A percentile compares a stretch with the other conserved stretches of the same genome.
phyloP scores from a whole-genome alignment of 2,888 invertebrate genomes.

The Agrochola litura region DNA sequence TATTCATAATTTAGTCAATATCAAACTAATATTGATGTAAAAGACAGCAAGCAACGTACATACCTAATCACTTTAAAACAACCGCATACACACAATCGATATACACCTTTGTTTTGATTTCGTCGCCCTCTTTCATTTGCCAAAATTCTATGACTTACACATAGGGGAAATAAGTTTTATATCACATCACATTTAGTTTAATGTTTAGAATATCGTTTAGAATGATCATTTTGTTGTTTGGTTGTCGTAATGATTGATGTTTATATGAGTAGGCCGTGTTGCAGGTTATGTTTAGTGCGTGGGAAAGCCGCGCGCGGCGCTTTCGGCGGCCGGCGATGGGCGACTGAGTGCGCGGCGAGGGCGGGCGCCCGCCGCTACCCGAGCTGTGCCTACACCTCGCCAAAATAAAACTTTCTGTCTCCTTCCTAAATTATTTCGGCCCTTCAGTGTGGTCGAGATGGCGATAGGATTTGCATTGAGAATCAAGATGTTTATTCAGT shows the following conservation, averaged over 20 bases:
- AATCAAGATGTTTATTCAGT: slow-evolving; percentile 45
- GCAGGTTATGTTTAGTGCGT: slow-evolving; percentile 84
- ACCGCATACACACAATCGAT: slow-evolving; percentile 83
- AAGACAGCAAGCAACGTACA: slow-evolving; percentile 49
- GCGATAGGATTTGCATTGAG: slow-evolving; percentile 47
- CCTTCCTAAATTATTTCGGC: slow-evolving; percentile 60
- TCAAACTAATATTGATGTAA: slow-evolving; percentile 14
- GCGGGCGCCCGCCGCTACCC: slow-evolving; percentile 74
- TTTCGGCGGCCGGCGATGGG: slow-evolving; percentile 80
- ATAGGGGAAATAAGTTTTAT: slow-evolving; percentile 35
- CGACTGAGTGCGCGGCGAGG: slow-evolving; percentile 82
- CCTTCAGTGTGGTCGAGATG: slow-evolving; percentile 50
- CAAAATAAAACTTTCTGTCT: slow-evolving; percentile 66
- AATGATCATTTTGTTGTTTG: slow-evolving; percentile 45
- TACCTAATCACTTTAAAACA: slow-evolving; percentile 73
- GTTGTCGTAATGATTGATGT: slow-evolving; percentile 56
- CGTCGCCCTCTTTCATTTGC: slow-evolving; percentile 70
- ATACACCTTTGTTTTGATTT: slow-evolving; percentile 85
- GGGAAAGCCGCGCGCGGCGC: slow-evolving; percentile 82
- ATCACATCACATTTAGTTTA: slow-evolving; percentile 60
- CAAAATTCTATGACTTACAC: slow-evolving; percentile 64
- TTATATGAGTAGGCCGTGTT: slow-evolving; percentile 74
- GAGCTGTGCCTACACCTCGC: slow-evolving; percentile 46
- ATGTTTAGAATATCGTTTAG: slow-evolving; percentile 41
- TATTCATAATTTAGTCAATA: not conserved